Conservation (phyloP, 2,888 invertebrate species). For the Drosophila melanocephala region DNA sequence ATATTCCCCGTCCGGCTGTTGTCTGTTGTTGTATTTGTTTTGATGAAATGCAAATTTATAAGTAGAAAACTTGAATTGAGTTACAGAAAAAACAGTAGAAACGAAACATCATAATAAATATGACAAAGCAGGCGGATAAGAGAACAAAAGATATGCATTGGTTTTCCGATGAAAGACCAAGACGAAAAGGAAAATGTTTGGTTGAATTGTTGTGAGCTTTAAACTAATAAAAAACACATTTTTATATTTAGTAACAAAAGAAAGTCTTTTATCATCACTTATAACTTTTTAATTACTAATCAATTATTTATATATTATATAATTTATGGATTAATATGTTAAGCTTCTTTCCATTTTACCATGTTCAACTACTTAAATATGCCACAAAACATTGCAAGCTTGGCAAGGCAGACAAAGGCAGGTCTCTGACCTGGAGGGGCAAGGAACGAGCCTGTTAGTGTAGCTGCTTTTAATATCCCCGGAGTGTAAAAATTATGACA, state of each 20-base stretch:
- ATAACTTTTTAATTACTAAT: not conserved
- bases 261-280: not conserved
- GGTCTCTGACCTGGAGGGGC: constrained; percentile 32
- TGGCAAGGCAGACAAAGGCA: constrained; percentile 1
- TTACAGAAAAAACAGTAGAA: constrained; percentile 33
- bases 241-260: not conserved
- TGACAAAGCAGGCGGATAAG: constrained; percentile 26
- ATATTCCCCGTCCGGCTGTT: constrained; percentile 30
- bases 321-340: not conserved
- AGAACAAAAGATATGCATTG: constrained; percentile 60
- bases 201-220: not conserved
- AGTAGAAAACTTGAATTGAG: constrained; percentile 60
- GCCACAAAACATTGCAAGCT: constrained; percentile 33
- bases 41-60: constrained; percentile 73
- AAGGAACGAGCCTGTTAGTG: constrained; percentile 18
- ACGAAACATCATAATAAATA: constrained; percentile 41
- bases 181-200: not conserved
- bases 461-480: constrained; percentile 26
- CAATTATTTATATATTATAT: constrained; percentile 9
- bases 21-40: constrained; percentile 32
- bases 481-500: constrained; percentile 39
- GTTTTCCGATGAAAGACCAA: constrained; percentile 12
- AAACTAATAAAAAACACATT: not conserved
- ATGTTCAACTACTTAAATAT: constrained; percentile 33
- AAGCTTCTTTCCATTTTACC: not conserved